Evolutionary conservation across 2,797 vertebrate species (phyloP), one percentile per base, ranked within the genome.

Genomic region (Helicolenus hilgendorfi): DNA sequence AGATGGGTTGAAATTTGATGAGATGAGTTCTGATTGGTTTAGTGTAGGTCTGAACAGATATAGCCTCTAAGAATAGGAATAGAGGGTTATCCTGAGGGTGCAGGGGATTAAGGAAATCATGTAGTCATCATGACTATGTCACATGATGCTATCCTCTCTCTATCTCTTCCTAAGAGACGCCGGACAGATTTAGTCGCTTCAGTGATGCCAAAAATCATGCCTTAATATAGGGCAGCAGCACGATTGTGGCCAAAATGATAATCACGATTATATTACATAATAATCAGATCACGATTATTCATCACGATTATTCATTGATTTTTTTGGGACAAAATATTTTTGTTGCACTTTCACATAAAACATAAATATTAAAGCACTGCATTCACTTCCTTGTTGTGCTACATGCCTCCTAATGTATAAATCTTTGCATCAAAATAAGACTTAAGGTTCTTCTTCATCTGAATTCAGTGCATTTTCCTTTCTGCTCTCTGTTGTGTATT

Each of bases 31-130:
- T 56, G 58, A 83, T 84, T 79, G 73, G 72, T 87, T 89, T 62
- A 71, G 70, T 62, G 60, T 74, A 84, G 55, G 60, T 60, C 81
- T 35, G 10, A 69, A 71, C 72, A 67, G 59, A 33, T 69, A 24
- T 26, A 33, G 81, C 71, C 76, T 87, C 87, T 81, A 85, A 81
- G 68, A 85, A 85, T 55, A 74, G 75, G 33, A 81, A 65, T 20
- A 13, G 8, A 29, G 56, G 79, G 53, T 84, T 58, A 76, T 71
- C 56, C 53, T 72, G 63, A 77, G 73, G 71, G 67, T 79, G 59
- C 18, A 15, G 49, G 11, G 27, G 81, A 84, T 68, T 77, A 79
- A 76, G 45, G 36, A 62, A 86, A 82, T 85, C 71, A 71, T 77
- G 80, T 36, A 55, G 31, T 75, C 53, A 67, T 84, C 33, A 79